A percentile compares a stretch with the other conserved stretches of the same genome.
phyloP scores from a whole-genome alignment of 2,888 invertebrate genomes.

The Pachliopta kotzebuea region DNA sequence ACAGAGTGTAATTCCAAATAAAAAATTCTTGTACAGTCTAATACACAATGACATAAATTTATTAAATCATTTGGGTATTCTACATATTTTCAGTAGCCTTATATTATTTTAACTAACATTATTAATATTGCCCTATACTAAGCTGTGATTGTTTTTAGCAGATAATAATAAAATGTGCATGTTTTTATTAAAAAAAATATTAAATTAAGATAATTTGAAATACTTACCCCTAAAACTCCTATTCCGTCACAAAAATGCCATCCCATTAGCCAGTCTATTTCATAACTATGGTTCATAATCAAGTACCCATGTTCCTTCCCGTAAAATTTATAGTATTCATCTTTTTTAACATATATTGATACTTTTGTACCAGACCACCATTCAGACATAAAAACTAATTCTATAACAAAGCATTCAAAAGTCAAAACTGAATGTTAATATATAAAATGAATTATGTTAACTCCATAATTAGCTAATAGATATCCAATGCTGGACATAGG shows the following conservation, averaged over 20 bases:
- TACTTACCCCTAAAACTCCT: conserved; percentile 88
- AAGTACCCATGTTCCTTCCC: conserved; percentile 95
- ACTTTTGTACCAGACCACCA: conserved; percentile 94
- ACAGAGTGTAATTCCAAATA: too few species aligned
- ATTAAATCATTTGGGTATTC: too few species aligned
- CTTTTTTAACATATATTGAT: conserved; percentile 87
- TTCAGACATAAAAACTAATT: conserved; percentile 94
- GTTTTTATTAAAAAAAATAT: too few species aligned
- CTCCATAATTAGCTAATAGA: too few species aligned
- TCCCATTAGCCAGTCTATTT: conserved; percentile 97
- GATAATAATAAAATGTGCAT: too few species aligned
- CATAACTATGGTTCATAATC: conserved; percentile 97
- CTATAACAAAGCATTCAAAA: conserved; percentile 74
- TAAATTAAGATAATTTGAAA: neutral
- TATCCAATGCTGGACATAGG: too few species aligned
- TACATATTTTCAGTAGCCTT: too few species aligned
- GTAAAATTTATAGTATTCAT: conserved; percentile 87
- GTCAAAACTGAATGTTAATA: conserved; percentile 1
- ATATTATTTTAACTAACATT: too few species aligned
- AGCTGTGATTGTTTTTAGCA: too few species aligned
- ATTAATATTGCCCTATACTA: too few species aligned
- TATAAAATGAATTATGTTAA: neutral
- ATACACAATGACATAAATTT: too few species aligned
- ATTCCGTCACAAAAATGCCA: conserved; percentile 94
- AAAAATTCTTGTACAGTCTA: too few species aligned